Conservation (phyloP, 1,140 invertebrate species). For the Drosophila triauraria region DNA sequence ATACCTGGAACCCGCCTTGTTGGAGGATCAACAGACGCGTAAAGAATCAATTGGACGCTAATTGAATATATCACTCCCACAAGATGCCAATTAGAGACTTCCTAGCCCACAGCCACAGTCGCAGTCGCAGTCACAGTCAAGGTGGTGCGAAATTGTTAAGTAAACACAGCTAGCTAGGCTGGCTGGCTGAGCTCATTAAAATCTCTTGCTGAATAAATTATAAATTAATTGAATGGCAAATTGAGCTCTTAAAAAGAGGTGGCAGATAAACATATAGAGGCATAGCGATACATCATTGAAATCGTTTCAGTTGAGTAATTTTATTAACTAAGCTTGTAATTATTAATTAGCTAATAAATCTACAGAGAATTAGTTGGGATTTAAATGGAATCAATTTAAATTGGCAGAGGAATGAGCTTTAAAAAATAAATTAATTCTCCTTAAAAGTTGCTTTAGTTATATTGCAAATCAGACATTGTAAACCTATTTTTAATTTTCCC, state of each 20-base stretch:
- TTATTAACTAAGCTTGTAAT: slow-evolving; percentile 4
- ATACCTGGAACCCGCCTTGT: slow-evolving; percentile 43
- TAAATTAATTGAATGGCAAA: slow-evolving; percentile 28
- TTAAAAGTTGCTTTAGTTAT: background rate
- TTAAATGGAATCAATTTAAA: background rate
- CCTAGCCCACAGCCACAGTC: background rate
- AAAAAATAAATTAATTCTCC: background rate
- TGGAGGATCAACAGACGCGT: slow-evolving; percentile 30
- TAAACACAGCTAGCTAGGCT: slow-evolving; percentile 5
- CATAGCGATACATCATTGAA: slow-evolving; percentile 4
- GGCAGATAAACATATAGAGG: slow-evolving; percentile 20
- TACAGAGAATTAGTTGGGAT: background rate
- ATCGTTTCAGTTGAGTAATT: slow-evolving; percentile 7
- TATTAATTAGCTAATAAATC: slow-evolving; percentile 5
- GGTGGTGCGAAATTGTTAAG: slow-evolving; percentile 19
- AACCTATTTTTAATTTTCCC: too few species aligned
- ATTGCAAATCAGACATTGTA: background rate
- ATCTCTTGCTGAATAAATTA: slow-evolving; percentile 19
- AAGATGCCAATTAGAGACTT: slow-evolving; percentile 43
- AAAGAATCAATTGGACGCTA: slow-evolving; percentile 44
- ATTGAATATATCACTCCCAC: slow-evolving; percentile 49
- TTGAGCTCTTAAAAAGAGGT: slow-evolving; percentile 20
- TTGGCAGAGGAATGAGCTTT: too few species aligned
- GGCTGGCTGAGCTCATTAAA: slow-evolving; percentile 25
- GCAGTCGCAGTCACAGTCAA: background rate